A percentile compares a stretch with the other conserved stretches of the same genome.
phyloP scores from a whole-genome alignment of 2,797 vertebrate genomes.

The Acrossocheilus fasciatus region DNA sequence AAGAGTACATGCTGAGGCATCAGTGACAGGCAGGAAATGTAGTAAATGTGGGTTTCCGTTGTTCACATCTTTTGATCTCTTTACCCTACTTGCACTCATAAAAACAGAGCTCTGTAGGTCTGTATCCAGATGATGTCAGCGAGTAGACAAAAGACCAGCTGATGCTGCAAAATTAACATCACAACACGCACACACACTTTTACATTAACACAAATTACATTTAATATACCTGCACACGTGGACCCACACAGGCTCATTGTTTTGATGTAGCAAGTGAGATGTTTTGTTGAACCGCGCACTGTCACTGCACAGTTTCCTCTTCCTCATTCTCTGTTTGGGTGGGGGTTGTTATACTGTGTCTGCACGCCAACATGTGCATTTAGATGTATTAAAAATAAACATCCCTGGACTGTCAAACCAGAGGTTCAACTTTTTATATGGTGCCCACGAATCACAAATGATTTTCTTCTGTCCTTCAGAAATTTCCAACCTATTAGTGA shows the following conservation, averaged over 20 bases:
- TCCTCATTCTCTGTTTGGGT: slow-evolving; percentile 1
- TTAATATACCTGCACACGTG: slow-evolving; percentile 52
- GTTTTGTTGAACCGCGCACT: background rate
- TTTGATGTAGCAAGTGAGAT: slow-evolving; percentile 1
- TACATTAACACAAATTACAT: slow-evolving; percentile 40
- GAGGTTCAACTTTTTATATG: background rate
- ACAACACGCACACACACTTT: slow-evolving; percentile 37
- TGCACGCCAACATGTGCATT: slow-evolving; percentile 49
- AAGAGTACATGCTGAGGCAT: slow-evolving; percentile 57
- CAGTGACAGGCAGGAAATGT: slow-evolving; percentile 77
- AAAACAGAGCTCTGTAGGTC: slow-evolving; percentile 20
- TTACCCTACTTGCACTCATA: slow-evolving; percentile 26
- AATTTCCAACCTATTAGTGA: slow-evolving; percentile 94
- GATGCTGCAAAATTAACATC: slow-evolving; percentile 28
- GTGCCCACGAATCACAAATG: background rate
- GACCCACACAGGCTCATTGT: slow-evolving; percentile 32
- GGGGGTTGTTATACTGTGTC: slow-evolving; percentile 29
- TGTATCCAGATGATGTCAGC: slow-evolving; percentile 24
- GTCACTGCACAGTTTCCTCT: slow-evolving; percentile 35
- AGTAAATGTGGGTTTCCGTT: slow-evolving; percentile 82
- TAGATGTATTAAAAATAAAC: slow-evolving; percentile 42
- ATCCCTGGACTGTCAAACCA: background rate
- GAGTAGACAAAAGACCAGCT: slow-evolving; percentile 10
- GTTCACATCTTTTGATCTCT: slow-evolving; percentile 71
- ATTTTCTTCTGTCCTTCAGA: slow-evolving; percentile 76